Evolutionary conservation across 1,140 invertebrate species (phyloP).

Genomic region (Heliconius nattereri): DNA sequence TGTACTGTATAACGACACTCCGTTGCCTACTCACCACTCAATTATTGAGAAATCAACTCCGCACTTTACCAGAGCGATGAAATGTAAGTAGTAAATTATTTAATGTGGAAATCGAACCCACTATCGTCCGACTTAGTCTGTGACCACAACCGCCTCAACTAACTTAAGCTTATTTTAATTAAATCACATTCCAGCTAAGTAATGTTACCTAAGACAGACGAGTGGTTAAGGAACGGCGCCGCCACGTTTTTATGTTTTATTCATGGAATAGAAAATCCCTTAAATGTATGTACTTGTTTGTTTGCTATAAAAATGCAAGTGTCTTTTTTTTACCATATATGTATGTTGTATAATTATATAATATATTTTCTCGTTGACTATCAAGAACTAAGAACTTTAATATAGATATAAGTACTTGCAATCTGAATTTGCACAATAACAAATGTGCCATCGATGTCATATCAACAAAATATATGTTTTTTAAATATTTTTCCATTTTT

Average conservation of each 20-base stretch:
- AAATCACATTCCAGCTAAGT: conserved; percentile 2
- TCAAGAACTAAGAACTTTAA: too few relatives aligned
- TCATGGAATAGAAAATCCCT: conserved; percentile 1
- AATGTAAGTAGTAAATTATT: neutral
- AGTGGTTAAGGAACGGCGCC: conserved; percentile 1
- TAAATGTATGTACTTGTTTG: conserved; percentile 9
- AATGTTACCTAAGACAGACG: neutral
- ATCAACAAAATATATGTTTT: too few relatives aligned
- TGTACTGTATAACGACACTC: neutral
- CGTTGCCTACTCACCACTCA: neutral
- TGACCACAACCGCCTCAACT: too few relatives aligned
- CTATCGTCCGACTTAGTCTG: neutral
- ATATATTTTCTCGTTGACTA: neutral
- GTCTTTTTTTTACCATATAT: neutral
- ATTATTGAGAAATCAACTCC: neutral
- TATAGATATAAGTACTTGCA: too few relatives aligned
- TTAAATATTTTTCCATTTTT: too few relatives aligned
- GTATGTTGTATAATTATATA: neutral
- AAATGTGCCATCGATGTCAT: too few relatives aligned
- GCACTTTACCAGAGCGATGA: neutral
- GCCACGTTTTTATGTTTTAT: conserved; percentile 2
- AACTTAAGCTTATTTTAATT: neutral
- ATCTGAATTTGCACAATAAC: too few relatives aligned
- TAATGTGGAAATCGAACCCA: neutral
- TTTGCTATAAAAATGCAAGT: neutral